Percentiles rank a stretch among this genome's conserved stretches.
Conservation (phyloP, 1,140 invertebrate species). For the Oryctes rhinoceros region DNA sequence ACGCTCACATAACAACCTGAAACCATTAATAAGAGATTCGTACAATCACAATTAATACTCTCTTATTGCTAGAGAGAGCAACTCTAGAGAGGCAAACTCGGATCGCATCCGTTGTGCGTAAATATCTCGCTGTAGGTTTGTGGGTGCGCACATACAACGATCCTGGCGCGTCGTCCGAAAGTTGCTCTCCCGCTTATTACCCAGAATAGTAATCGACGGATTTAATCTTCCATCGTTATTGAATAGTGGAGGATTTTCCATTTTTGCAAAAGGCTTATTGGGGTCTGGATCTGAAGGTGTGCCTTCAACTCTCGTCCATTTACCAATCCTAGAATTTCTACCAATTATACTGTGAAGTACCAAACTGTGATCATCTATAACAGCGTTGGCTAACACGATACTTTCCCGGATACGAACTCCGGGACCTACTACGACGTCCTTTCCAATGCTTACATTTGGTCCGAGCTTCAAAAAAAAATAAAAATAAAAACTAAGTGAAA, state of each 20-base stretch:
- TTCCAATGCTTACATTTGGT: constrained; percentile 96
- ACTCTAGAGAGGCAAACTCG: too few species aligned
- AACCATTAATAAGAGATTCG: constrained; percentile 57
- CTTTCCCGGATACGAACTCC: constrained; percentile 95
- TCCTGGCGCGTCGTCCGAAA: background rate
- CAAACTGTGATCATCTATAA: constrained; percentile 89
- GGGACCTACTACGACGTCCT: constrained; percentile 81
- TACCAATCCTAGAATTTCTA: constrained; percentile 84
- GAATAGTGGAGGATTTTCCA: constrained; percentile 95
- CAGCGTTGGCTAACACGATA: constrained; percentile 89
- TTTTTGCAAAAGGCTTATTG: constrained; percentile 98
- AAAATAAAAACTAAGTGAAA: background rate
- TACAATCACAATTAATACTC: background rate
- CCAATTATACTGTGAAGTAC: constrained; percentile 90
- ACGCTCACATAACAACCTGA: constrained; percentile 91
- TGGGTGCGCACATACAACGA: background rate
- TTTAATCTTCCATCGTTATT: constrained; percentile 93
- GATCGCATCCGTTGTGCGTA: too few species aligned
- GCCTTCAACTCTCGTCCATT: constrained; percentile 91
- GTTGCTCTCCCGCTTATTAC: constrained; percentile 63
- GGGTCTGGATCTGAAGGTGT: constrained; percentile 98
- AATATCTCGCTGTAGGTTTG: too few species aligned
- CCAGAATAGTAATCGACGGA: constrained; percentile 97
- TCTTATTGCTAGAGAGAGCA: too few species aligned
- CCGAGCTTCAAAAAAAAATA: constrained; percentile 80